Percentiles rank a stretch among this genome's conserved stretches.
Evolutionary conservation across 2,113 vertebrate genomes (phyloP).

Genomic region (Anhinga anhinga): DNA sequence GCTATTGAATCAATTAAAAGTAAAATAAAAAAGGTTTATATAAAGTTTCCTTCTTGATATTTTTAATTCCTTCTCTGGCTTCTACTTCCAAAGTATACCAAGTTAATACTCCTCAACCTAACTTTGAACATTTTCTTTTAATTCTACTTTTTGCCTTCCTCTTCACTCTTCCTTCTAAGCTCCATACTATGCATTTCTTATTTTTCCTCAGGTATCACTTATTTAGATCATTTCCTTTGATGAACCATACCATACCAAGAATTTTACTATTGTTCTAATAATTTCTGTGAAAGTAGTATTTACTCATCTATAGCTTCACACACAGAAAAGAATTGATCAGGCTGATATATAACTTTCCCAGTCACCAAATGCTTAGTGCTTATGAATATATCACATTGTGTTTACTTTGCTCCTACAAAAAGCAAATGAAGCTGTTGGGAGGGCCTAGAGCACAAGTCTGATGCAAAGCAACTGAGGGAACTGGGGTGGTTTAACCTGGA

Average conservation of each 20-base stretch:
- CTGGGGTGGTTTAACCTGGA: not conserved
- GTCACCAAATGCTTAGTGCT: not conserved
- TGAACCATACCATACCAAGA: not conserved
- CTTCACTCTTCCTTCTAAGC: not conserved
- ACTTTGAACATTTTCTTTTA: not conserved
- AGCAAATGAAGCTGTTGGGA: not conserved
- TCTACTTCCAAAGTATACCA: not conserved
- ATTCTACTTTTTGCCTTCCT: not conserved
- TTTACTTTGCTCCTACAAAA: not conserved
- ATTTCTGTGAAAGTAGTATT: not conserved
- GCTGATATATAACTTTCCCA: not conserved
- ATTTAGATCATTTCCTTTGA: not conserved
- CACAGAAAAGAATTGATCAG: not conserved
- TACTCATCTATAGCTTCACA: not conserved
- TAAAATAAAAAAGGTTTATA: not conserved
- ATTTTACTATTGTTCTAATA: not conserved
- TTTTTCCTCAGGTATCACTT: not conserved
- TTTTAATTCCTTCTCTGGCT: not conserved
- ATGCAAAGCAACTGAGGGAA: not conserved
- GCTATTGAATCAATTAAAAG: not conserved
- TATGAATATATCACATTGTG: not conserved
- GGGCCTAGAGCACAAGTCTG: not conserved
- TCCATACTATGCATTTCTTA: not conserved
- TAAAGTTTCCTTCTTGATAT: not conserved
- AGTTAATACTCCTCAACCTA: not conserved